Conservation (phyloP, 2,797 vertebrate species). For the Harpagifer antarcticus region DNA sequence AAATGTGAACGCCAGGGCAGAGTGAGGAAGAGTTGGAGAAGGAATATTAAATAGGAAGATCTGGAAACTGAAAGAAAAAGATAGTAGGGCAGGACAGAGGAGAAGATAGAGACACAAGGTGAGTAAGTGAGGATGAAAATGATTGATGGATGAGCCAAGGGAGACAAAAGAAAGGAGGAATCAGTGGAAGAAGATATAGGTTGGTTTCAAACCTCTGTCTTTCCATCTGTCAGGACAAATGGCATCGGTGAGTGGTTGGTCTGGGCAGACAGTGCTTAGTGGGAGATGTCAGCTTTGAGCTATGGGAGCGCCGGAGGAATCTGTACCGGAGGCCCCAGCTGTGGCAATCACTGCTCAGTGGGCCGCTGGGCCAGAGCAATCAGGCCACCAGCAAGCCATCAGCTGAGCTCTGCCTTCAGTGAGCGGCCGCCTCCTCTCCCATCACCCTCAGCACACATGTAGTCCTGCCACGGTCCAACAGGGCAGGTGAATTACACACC, state of each 20-base stretch:
- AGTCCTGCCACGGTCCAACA: conserved; percentile 45
- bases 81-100: conserved; percentile 35
- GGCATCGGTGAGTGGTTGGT: conserved; percentile 74
- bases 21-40: conserved; percentile 51
- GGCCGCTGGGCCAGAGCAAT: conserved; percentile 79
- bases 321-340: conserved; percentile 82
- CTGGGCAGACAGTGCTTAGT: conserved; percentile 74
- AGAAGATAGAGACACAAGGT: conserved; percentile 56
- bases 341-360: conserved; percentile 84
- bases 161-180: conserved; percentile 71
- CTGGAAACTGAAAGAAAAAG: conserved; percentile 40
- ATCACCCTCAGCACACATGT: conserved; percentile 56
- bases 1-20: conserved; percentile 72
- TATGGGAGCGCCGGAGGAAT: conserved; percentile 77
- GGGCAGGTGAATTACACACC: conserved; percentile 54
- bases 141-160: conserved; percentile 74
- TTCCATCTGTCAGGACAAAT: conserved; percentile 81
- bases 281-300: conserved; percentile 80
- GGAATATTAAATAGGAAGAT: conserved; percentile 48
- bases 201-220: conserved; percentile 73
- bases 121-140: conserved; percentile 62
- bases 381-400: conserved; percentile 82
- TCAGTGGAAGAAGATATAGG: conserved; percentile 73
- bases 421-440: conserved; percentile 58
- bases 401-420: conserved; percentile 80